Evolutionary conservation across 2,888 invertebrate genomes (phyloP).

Genomic region (Eupeodes luniger): DNA sequence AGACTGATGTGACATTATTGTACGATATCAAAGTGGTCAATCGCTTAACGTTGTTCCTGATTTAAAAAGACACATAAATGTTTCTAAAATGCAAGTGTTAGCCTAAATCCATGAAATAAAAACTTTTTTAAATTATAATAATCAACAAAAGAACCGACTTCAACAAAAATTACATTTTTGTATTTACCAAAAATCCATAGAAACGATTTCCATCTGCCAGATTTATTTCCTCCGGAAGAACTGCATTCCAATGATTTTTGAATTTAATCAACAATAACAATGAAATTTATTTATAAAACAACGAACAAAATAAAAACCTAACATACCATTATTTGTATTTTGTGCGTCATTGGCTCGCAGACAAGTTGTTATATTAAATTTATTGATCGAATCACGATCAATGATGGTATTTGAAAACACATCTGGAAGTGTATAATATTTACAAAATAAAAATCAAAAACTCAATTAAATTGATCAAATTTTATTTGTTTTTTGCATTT

Average conservation of each 20-base stretch:
- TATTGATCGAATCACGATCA: constrained; percentile 44
- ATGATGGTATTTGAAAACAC: constrained; percentile 38
- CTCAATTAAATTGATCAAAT: not conserved
- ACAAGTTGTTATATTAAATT: constrained; percentile 56
- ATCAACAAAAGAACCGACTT: not conserved
- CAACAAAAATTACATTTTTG: not conserved
- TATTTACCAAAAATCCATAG: constrained; percentile 62
- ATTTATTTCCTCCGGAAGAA: constrained; percentile 26
- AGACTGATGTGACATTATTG: no score
- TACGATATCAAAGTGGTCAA: no score
- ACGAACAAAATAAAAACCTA: not conserved
- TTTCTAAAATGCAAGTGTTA: no score
- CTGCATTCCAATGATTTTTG: constrained; percentile 29
- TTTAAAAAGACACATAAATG: no score
- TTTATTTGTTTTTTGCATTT: not conserved
- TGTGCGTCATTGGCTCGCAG: constrained; percentile 54
- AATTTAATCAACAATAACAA: constrained; percentile 17
- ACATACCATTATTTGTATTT: constrained; percentile 44
- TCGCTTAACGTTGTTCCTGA: no score
- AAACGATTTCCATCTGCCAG: constrained; percentile 48
- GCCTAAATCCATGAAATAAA: no score
- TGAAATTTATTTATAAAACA: constrained; percentile 32
- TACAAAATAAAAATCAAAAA: constrained; percentile 28
- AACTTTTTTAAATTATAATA: no score
- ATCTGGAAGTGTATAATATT: constrained; percentile 57